phyloP scores from a whole-genome alignment of 2,797 vertebrate species.

The Pseudochirops corinnae region DNA sequence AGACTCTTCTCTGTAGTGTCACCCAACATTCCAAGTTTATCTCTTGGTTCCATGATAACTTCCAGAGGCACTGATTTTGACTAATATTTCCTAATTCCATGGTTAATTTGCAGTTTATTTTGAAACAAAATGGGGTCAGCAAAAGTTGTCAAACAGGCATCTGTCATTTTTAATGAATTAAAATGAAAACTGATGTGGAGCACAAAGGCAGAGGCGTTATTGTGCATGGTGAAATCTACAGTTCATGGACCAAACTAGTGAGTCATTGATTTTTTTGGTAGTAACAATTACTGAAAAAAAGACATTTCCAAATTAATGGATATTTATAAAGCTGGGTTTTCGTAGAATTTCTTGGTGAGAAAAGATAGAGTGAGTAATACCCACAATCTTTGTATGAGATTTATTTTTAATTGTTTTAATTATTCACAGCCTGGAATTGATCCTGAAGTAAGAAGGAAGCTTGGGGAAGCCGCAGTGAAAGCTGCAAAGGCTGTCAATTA shows the following conservation, averaged over 20 bases:
- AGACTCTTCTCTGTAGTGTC: neutral
- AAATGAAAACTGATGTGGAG: constrained; percentile 11
- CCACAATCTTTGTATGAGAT: constrained; percentile 7
- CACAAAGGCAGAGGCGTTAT: neutral
- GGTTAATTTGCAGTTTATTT: neutral
- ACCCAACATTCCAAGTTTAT: constrained; percentile 11
- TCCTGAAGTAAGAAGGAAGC: constrained; percentile 91
- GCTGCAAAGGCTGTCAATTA: constrained; percentile 97
- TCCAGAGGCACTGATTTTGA: neutral
- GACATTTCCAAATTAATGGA: constrained; percentile 20
- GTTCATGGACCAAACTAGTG: constrained; percentile 30
- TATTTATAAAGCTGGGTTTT: constrained; percentile 31
- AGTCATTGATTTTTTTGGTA: constrained; percentile 21
- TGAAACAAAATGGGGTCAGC: constrained; percentile 7
- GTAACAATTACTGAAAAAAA: constrained; percentile 18
- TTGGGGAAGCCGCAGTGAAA: constrained; percentile 95
- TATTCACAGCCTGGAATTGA: constrained; percentile 93
- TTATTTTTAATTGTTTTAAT: constrained; percentile 45
- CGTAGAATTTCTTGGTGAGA: constrained; percentile 23
- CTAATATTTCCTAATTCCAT: neutral
- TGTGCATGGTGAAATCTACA: constrained; percentile 17
- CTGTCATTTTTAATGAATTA: constrained; percentile 14
- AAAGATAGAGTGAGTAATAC: neutral
- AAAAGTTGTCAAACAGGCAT: constrained; percentile 30
- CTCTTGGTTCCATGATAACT: constrained; percentile 34